Percentiles rank a stretch among this genome's conserved stretches.
phyloP scores from a whole-genome alignment of 2,113 vertebrate genomes.

The Cyprinus carpio region DNA sequence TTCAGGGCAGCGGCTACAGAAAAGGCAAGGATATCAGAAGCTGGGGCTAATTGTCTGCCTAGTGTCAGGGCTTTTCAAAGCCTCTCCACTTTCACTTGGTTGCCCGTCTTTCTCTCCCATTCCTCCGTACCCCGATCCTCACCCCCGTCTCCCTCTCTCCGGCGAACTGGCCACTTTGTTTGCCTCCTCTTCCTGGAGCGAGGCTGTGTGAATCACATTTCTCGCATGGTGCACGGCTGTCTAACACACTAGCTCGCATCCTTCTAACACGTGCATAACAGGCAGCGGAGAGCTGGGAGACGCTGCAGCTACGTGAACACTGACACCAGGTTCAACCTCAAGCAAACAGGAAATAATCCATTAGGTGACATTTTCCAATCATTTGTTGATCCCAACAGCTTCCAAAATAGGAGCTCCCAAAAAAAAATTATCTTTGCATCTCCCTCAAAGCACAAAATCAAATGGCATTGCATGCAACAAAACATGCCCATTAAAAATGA shows the following conservation, averaged over 20 bases:
- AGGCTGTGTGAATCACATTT: conserved; percentile 39
- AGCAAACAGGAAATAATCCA: conserved; percentile 32
- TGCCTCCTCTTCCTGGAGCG: conserved; percentile 29
- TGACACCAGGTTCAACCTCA: neutral
- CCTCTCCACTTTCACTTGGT: conserved; percentile 61
- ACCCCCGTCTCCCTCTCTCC: conserved; percentile 36
- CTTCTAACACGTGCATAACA: conserved; percentile 29
- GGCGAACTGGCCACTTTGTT: conserved; percentile 23
- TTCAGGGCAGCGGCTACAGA: conserved; percentile 70
- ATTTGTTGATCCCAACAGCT: conserved; percentile 4
- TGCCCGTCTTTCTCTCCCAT: conserved; percentile 22
- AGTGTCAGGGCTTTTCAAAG: conserved; percentile 78
- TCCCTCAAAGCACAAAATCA: neutral
- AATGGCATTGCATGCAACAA: conserved; percentile 19
- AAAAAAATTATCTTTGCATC: neutral
- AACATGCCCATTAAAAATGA: conserved; percentile 8
- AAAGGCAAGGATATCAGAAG: conserved; percentile 75
- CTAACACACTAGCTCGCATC: conserved; percentile 18
- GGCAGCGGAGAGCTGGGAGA: conserved; percentile 1
- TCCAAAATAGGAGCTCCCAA: neutral
- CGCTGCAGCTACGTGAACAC: neutral
- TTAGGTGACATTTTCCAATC: conserved; percentile 7
- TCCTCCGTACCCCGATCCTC: conserved; percentile 22
- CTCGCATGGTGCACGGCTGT: conserved; percentile 36
- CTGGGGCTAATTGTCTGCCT: conserved; percentile 78